phyloP scores from a whole-genome alignment of 2,113 vertebrate species.

The Actenoides hombroni region DNA sequence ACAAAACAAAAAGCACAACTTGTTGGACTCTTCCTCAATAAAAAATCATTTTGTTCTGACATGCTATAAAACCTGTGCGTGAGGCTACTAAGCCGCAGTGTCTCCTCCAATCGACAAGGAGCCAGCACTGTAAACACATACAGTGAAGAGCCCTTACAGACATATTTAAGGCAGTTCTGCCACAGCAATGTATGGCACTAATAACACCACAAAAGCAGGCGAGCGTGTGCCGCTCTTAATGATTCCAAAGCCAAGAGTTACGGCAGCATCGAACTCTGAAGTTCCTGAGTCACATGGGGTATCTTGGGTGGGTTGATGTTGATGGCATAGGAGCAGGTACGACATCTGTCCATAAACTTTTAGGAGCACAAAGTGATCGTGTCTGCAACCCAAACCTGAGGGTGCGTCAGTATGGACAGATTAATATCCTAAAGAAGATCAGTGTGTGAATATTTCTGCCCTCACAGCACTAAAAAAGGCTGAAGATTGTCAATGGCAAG shows the following conservation, averaged over 20 bases:
- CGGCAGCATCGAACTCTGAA: not conserved
- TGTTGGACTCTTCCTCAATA: constrained; percentile 73
- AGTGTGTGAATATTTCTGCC: not conserved
- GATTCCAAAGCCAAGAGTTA: not conserved
- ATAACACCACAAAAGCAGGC: fast-evolving
- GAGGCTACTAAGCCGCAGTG: constrained; percentile 42
- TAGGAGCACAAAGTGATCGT: not conserved
- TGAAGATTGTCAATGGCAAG: not conserved
- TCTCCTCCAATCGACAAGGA: constrained; percentile 61
- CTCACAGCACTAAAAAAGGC: not conserved
- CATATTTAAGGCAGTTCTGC: not conserved
- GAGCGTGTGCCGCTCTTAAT: not conserved
- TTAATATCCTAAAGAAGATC: not conserved
- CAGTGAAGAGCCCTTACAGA: constrained; percentile 6
- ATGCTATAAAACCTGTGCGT: constrained; percentile 69
- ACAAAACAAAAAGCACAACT: constrained; percentile 76
- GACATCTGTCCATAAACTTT: not conserved
- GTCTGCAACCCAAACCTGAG: not conserved
- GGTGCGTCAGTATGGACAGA: not conserved
- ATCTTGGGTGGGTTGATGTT: not conserved
- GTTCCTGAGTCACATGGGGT: not conserved
- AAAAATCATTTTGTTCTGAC: constrained; percentile 78
- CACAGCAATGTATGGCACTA: not conserved
- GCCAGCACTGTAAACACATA: constrained; percentile 43
- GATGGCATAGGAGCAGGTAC: not conserved